A percentile compares a stretch with the other conserved stretches of the same genome.
Evolutionary conservation across 1,140 invertebrate species (phyloP).

Genomic region (Magallana angulata): DNA sequence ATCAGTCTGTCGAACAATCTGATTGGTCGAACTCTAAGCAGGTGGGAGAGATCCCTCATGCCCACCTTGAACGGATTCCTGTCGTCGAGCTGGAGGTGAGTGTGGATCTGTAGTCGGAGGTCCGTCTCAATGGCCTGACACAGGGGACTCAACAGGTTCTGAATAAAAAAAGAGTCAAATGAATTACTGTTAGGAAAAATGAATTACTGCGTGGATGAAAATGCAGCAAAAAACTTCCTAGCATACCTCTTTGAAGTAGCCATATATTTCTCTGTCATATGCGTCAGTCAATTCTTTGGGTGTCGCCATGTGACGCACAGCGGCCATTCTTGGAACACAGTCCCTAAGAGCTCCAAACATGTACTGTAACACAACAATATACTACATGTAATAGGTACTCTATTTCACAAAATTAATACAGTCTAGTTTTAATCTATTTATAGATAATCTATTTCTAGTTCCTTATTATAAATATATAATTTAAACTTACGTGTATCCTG

Average conservation of each 20-base stretch:
- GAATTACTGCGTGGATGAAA: no score
- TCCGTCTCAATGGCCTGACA: conserved; percentile 94
- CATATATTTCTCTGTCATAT: conserved; percentile 78
- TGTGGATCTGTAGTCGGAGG: conserved; percentile 92
- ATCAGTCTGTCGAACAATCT: conserved; percentile 80
- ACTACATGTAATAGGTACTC: no score
- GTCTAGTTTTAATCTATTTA: no score
- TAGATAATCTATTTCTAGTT: no score
- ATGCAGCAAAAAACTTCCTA: background rate
- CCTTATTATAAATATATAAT: no score
- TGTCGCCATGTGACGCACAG: conserved; percentile 75
- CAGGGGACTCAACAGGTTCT: conserved; percentile 85
- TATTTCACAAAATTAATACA: no score
- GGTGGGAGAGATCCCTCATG: conserved; percentile 80
- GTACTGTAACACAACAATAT: conserved; percentile 80
- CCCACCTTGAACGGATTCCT: conserved; percentile 87
- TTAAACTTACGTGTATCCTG: conserved; percentile 82
- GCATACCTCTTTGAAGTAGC: conserved; percentile 78
- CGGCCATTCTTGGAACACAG: conserved; percentile 79
- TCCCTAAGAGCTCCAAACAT: conserved; percentile 85
- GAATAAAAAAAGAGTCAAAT: conserved; percentile 46
- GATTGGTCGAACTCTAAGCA: conserved; percentile 82
- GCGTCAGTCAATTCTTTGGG: conserved; percentile 73
- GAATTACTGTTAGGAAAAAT: background rate
- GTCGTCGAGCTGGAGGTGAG: conserved; percentile 91